Evolutionary conservation across 2,797 vertebrate species (phyloP).

Genomic region (Poecilia velifera): DNA sequence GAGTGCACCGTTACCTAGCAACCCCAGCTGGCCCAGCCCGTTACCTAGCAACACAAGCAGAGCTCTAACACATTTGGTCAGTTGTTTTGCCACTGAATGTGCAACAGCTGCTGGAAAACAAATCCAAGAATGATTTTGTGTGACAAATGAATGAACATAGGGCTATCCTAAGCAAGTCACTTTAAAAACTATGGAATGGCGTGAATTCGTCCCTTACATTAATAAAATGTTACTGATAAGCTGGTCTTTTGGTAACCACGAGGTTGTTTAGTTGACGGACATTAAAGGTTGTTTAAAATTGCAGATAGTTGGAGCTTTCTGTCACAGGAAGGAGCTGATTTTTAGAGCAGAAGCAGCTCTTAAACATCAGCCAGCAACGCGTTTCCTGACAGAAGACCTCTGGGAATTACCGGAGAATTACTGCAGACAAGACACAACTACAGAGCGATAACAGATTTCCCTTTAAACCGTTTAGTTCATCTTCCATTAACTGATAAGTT

Average conservation of each 20-base stretch:
- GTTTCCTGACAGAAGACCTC: slow-evolving; percentile 35
- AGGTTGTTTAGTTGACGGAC: background rate
- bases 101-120: too few relatives aligned
- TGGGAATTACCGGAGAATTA: slow-evolving; percentile 19
- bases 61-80: too few relatives aligned
- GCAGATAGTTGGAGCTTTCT: background rate
- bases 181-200: too few relatives aligned
- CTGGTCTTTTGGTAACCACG: background rate
- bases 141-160: background rate
- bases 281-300: background rate
- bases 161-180: too few relatives aligned
- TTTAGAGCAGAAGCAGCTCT: slow-evolving; percentile 25
- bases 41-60: too few relatives aligned
- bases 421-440: slow-evolving; percentile 26
- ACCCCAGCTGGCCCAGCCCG: too few relatives aligned
- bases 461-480: slow-evolving; percentile 10
- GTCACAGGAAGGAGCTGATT: slow-evolving; percentile 21
- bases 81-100: too few relatives aligned
- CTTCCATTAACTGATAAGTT: slow-evolving; percentile 12
- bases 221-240: background rate
- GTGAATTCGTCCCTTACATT: background rate
- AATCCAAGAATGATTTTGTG: too few relatives aligned
- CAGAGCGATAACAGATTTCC: slow-evolving; percentile 17
- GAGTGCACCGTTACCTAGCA: too few relatives aligned
- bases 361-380: slow-evolving; percentile 23